Evolutionary conservation across 1,140 invertebrate species (phyloP).

Genomic region (Formica exsecta): DNA sequence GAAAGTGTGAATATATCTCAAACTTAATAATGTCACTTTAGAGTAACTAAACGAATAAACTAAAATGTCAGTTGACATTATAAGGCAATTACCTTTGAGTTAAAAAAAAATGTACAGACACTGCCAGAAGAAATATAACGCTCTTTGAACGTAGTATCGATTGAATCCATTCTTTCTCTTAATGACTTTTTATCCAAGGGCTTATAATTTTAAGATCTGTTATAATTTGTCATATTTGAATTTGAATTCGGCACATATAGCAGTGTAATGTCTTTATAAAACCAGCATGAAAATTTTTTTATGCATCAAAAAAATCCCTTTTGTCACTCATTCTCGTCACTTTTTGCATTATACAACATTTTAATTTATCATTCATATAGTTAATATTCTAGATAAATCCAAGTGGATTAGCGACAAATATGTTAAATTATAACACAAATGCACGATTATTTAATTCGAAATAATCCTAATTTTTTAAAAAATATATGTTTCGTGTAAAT

Average conservation of each 20-base stretch:
- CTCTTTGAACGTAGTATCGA: constrained; percentile 66
- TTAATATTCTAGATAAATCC: background rate
- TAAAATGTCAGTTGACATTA: constrained; percentile 50
- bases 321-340: background rate
- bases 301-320: background rate
- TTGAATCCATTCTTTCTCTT: constrained; percentile 62
- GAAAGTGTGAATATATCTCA: constrained; percentile 59
- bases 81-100: constrained; percentile 65
- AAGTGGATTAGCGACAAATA: constrained; percentile 43
- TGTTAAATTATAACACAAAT: constrained; percentile 52
- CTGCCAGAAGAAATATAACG: constrained; percentile 74
- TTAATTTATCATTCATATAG: background rate
- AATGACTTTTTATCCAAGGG: constrained; percentile 58
- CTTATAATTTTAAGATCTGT: constrained; percentile 66
- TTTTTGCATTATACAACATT: background rate
- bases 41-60: constrained; percentile 31
- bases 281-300: background rate
- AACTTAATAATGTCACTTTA: constrained; percentile 42
- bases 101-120: constrained; percentile 67
- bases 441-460: too few species aligned
- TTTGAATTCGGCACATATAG: background rate
- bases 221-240: constrained; percentile 14
- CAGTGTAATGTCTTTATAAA: background rate
- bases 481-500: too few species aligned
- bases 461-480: too few species aligned